Evolutionary conservation across 2,113 vertebrate species (phyloP), one percentile per base, ranked within the genome.

Genomic region (Pomatostomus ruficeps): DNA sequence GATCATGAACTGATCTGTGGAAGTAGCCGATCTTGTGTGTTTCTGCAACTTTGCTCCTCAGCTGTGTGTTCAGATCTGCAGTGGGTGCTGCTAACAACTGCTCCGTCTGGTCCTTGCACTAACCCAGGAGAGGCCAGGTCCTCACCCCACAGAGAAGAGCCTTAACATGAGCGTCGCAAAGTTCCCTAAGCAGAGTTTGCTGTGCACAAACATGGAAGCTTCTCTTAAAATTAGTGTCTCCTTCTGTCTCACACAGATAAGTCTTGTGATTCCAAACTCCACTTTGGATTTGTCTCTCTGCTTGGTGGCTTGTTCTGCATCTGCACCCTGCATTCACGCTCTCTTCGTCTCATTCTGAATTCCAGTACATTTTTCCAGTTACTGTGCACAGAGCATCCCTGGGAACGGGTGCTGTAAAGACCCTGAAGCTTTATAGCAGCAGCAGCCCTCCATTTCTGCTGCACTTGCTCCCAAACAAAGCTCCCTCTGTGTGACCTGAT

Each of bases 221-320:
- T 35, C 77, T 93, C 87, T 67, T 93, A 71, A 79, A 97, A 95
- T 67, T n/a, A 71, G 90, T 94, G 88, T 97, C 80, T 97, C 93
- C 96, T 95, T 94, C 84, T 96, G 49, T 97, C 89, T 93, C 95
- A 96, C 73, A 59, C 98, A 98, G 98, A 98, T 98, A 92, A 98
- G 73, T 89, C 89, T 95, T 51, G 88, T 6, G 86, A 94, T 96
- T 95, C 96, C 96, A 96, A 95, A 76, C 85, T 90, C 66, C 93
- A 17, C 89, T 93, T 91, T 51, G 96, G 95, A 95, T 95, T 95
- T 97, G n/a, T 91, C 80, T 92, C 80, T 91, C 96, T 86, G 89
- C 91, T 95, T 88, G 91, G 62, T 86, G 87, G 83, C 89, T 96
- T 85, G 38, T 93, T 92, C 96, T 71, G 91, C 95, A 25, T 31